Conservation (phyloP, 2,888 invertebrate genomes). For the Hoplodrina blanda region DNA sequence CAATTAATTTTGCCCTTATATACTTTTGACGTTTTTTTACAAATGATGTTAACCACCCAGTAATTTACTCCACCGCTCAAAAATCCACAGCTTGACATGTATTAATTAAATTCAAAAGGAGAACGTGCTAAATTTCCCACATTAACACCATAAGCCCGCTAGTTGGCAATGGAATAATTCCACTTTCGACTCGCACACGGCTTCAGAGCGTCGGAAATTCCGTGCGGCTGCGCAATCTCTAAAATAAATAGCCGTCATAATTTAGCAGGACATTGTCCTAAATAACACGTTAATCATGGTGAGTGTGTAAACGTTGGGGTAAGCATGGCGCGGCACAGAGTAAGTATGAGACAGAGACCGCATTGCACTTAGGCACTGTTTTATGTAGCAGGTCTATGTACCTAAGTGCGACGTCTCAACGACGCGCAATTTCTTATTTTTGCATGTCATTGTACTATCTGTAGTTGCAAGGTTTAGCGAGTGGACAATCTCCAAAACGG, state of each 20-base stretch:
- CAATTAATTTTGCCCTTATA: background rate
- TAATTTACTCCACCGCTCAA: slow-evolving; percentile 38
- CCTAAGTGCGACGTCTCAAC: too few species aligned
- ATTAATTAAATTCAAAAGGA: slow-evolving; percentile 49
- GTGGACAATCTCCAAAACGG: too few species aligned
- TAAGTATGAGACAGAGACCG: slow-evolving; percentile 12
- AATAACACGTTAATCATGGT: slow-evolving; percentile 74
- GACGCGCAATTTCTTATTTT: too few species aligned
- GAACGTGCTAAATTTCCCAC: slow-evolving; percentile 36
- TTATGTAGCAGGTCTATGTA: too few species aligned
- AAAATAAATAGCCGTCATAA: slow-evolving; percentile 75
- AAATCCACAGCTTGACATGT: slow-evolving; percentile 23
- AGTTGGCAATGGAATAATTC: slow-evolving; percentile 48
- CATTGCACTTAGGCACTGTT: background rate
- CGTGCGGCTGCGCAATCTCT: slow-evolving; percentile 67
- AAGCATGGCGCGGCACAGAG: slow-evolving; percentile 48
- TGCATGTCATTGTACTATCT: too few species aligned
- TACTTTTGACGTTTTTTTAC: background rate
- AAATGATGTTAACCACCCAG: slow-evolving; percentile 1
- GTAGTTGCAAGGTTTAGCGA: too few species aligned
- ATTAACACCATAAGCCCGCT: slow-evolving; percentile 39
- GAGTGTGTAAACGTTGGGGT: slow-evolving; percentile 63
- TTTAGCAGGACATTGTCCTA: slow-evolving; percentile 74
- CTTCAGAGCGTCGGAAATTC: slow-evolving; percentile 45
- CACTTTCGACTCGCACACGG: slow-evolving; percentile 48